phyloP scores from a whole-genome alignment of 2,888 invertebrate genomes.

The Mythimna lalbum region DNA sequence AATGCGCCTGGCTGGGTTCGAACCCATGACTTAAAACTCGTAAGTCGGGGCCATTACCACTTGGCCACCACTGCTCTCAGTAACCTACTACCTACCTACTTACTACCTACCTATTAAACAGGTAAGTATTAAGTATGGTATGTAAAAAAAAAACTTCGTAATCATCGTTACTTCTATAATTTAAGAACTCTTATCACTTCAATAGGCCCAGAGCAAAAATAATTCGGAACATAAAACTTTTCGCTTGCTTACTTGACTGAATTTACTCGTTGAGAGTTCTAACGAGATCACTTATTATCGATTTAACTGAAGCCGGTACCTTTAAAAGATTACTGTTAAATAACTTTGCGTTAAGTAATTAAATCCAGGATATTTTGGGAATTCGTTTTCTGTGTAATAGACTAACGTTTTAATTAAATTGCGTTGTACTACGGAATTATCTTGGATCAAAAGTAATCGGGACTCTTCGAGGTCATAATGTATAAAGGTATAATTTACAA shows the following conservation, averaged over 20 bases:
- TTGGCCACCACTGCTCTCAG: no score
- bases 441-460: slow-evolving; percentile 60
- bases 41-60: no score
- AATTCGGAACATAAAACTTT: slow-evolving; percentile 45
- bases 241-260: slow-evolving; percentile 45
- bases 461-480: slow-evolving; percentile 44
- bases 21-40: no score
- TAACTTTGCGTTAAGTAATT: slow-evolving; percentile 66
- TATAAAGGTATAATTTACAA: slow-evolving; percentile 42
- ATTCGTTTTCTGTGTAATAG: slow-evolving; percentile 67
- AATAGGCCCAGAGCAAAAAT: slow-evolving; percentile 40
- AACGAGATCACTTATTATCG: slow-evolving; percentile 63
- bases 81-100: no score
- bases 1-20: no score
- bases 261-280: slow-evolving; percentile 51
- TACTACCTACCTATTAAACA: no score
- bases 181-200: slow-evolving; percentile 28
- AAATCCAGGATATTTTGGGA: slow-evolving; percentile 62
- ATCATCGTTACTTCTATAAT: slow-evolving; percentile 7
- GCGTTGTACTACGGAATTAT: slow-evolving; percentile 58
- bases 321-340: slow-evolving; percentile 65
- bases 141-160: slow-evolving; percentile 1
- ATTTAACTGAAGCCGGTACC: slow-evolving; percentile 56
- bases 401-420: slow-evolving; percentile 67
- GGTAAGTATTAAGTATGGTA: no score